Conservation (phyloP, 2,113 vertebrate species). For the Nibea albiflora region DNA sequence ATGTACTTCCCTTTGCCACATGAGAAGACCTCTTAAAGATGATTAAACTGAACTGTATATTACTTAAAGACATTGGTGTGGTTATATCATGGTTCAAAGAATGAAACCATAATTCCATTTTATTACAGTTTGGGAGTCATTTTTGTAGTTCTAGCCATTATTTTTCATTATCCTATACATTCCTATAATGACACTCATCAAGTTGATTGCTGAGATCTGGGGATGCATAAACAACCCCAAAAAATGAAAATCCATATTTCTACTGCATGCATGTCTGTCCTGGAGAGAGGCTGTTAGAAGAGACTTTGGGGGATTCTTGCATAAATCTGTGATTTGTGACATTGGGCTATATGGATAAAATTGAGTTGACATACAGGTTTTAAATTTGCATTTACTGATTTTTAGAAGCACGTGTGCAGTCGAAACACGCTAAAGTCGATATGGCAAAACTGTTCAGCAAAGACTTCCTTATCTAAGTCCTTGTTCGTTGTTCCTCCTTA, state of each 20-base stretch:
- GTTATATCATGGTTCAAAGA: background rate
- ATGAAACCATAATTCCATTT: background rate
- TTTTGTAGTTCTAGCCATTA: background rate
- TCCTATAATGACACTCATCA: background rate
- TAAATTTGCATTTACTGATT: too few relatives aligned
- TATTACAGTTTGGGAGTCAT: background rate
- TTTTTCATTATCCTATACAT: background rate
- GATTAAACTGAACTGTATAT: constrained; percentile 14
- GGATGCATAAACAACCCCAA: background rate
- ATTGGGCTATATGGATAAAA: background rate
- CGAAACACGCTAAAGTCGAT: background rate
- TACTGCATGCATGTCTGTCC: background rate
- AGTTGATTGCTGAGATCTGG: background rate
- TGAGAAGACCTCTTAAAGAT: background rate
- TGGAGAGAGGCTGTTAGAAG: too few relatives aligned
- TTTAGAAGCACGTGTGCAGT: background rate
- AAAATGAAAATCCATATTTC: background rate
- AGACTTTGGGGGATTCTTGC: too few relatives aligned
- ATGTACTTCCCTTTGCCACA: constrained; percentile 18
- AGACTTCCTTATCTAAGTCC: too few relatives aligned
- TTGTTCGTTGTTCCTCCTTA: too few relatives aligned
- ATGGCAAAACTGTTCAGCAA: background rate
- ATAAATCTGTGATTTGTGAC: background rate
- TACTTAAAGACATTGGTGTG: background rate
- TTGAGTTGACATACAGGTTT: background rate